These are phyloP conservation scores for Bufo gargarizans DNA, from an alignment of 2,113 vertebrate species.

Conservation along the genomic window DNA sequence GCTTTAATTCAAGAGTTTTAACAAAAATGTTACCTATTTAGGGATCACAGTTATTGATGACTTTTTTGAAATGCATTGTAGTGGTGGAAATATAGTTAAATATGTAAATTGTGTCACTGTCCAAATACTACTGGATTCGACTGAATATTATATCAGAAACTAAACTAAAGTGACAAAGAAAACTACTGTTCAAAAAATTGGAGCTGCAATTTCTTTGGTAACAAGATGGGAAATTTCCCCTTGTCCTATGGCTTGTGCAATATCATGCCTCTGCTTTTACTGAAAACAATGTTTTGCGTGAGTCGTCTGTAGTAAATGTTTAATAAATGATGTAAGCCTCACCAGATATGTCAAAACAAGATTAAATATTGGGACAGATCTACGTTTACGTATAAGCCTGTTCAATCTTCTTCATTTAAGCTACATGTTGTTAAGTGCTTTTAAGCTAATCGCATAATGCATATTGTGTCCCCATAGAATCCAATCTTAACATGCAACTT, in stretches of 20 bases:
- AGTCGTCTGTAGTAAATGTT: conserved; percentile 25
- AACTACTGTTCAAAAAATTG: background rate
- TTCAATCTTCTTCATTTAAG: conserved; percentile 59
- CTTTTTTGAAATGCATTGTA: background rate
- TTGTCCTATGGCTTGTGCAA: background rate
- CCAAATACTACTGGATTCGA: too few species aligned
- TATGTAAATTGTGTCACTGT: background rate
- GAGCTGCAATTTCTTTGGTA: background rate
- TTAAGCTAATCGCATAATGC: conserved; percentile 58
- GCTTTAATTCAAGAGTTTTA: too few species aligned
- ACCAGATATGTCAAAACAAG: conserved; percentile 68
- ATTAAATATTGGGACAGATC: conserved; percentile 67
- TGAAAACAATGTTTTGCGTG: conserved; percentile 12
- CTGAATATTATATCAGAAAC: too few species aligned
- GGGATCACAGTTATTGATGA: too few species aligned
- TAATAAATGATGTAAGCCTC: conserved; percentile 62
- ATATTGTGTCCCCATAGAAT: conserved; percentile 60
- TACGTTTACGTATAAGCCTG: conserved; percentile 63
- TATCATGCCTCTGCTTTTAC: conserved; percentile 2
- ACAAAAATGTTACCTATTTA: too few species aligned
- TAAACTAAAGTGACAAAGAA: too few species aligned
- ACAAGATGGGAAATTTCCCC: background rate
- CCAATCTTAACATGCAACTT: conserved; percentile 43
- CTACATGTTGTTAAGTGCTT: conserved; percentile 61
- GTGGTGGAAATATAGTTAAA: background rate